Percentiles rank a stretch among this genome's conserved stretches.
Evolutionary conservation across 2,113 vertebrate species (phyloP).

Genomic region (Bettongia penicillata): DNA sequence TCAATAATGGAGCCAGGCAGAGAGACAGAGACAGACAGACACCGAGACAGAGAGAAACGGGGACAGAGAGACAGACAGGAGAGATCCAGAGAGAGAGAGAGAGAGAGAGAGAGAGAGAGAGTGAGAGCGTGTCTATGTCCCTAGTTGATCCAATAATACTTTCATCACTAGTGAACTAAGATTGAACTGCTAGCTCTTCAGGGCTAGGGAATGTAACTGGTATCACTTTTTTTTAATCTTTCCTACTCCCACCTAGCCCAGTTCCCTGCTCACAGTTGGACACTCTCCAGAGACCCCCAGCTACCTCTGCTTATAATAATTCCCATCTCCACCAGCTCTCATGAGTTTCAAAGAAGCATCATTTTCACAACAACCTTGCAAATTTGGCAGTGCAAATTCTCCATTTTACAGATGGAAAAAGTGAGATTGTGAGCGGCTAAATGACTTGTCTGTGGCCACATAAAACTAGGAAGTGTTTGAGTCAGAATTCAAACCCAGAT

Average conservation of each 20-base stretch:
- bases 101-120: neutral
- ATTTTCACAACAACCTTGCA: neutral
- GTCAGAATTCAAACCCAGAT: neutral
- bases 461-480: neutral
- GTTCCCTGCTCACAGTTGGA: rapidly evolving
- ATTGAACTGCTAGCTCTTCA: neutral
- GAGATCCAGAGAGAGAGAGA: too few species aligned
- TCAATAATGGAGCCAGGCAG: neutral
- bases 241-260: neutral
- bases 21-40: neutral
- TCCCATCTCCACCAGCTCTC: neutral
- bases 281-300: rapidly evolving
- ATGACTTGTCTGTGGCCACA: neutral
- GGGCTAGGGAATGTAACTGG: neutral
- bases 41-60: too few species aligned
- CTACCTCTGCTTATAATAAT: neutral
- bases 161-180: neutral
- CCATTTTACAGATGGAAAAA: neutral
- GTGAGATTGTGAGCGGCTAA: neutral
- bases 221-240: neutral
- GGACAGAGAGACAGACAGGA: neutral
- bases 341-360: neutral
- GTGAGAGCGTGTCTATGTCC: rapidly evolving
- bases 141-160: neutral
- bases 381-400: neutral